Percentiles rank a stretch among this genome's conserved stretches.
Conservation (phyloP, 1,140 invertebrate species). For the roundworm (Caenorhabditis elegans) region WBcel235 BX284606.5:5389501-5390000, state of each 20-base stretch:
- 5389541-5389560: too few species aligned
- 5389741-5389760: too few species aligned
- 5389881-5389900: constrained; percentile 42
- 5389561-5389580: neutral
- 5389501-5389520: constrained; percentile 62
- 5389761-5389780: too few species aligned
- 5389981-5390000: neutral
- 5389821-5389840: constrained; percentile 9
- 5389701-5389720: neutral
- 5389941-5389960: constrained; percentile 30
- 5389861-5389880: constrained; percentile 59
- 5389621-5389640: neutral
- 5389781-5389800: too few species aligned
- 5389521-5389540: neutral
- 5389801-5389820: too few species aligned
- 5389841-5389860: constrained; percentile 54
- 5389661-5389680: neutral
- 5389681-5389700: neutral
- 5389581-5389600: neutral
- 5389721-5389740: neutral
- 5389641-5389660: neutral
- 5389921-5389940: constrained; percentile 43
- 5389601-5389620: neutral
- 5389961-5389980: neutral
- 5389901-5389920: constrained; percentile 34